phyloP scores from a whole-genome alignment of 2,888 invertebrate genomes.

The Drosophila diplacantha region DNA sequence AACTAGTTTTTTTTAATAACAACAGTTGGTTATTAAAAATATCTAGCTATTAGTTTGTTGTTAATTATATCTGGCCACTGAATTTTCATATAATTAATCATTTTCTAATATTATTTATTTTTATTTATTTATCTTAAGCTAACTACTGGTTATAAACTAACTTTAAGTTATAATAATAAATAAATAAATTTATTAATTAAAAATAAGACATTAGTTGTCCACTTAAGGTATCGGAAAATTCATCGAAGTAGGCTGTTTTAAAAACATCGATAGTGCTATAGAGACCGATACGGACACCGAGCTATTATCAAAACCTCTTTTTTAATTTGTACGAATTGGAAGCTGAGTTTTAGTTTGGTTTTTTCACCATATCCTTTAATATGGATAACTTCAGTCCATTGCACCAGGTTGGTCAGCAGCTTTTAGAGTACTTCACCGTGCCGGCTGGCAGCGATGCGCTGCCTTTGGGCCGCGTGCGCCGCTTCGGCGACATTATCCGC shows the following conservation, averaged over 20 bases:
- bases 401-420: slow-evolving; percentile 10
- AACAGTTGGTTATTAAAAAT: too few species aligned
- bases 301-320: neutral
- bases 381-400: slow-evolving; percentile 2
- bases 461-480: neutral
- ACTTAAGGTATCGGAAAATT: neutral
- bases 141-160: too few species aligned
- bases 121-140: too few species aligned
- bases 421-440: slow-evolving; percentile 38
- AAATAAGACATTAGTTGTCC: neutral
- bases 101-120: too few species aligned
- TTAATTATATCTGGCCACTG: too few species aligned
- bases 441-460: neutral
- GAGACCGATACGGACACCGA: neutral
- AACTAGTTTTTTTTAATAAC: too few species aligned
- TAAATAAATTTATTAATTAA: too few species aligned
- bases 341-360: neutral
- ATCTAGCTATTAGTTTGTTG: too few species aligned
- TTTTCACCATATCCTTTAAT: neutral
- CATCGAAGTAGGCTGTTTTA: neutral
- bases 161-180: too few species aligned
- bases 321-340: neutral
- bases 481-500: slow-evolving; percentile 51
- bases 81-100: too few species aligned
- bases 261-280: neutral